These are phyloP conservation scores for Nematolebias whitei DNA, from an alignment of 2,113 vertebrate species.

Conservation along the genomic window DNA sequence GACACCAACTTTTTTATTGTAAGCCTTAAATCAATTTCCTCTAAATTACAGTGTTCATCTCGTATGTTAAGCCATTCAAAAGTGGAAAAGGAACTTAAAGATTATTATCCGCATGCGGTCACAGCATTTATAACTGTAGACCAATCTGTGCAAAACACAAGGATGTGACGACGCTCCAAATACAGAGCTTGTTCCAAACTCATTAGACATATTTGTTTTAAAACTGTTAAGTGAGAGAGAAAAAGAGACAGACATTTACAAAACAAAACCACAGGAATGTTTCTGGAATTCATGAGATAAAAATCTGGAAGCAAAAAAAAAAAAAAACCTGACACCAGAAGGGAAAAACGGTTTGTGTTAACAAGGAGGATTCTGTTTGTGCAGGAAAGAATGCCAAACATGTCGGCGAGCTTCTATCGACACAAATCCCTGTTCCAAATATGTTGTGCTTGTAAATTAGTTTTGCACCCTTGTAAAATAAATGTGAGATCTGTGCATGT, in stretches of 20 bases:
- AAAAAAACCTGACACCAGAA: not conserved
- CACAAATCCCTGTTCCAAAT: no score
- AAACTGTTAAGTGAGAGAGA: not conserved
- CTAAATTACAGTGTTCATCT: no score
- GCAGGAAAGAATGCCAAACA: constrained; percentile 18
- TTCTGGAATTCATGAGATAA: constrained; percentile 51
- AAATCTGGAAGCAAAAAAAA: constrained; percentile 6
- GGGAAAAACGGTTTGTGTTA: not conserved
- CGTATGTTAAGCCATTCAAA: no score
- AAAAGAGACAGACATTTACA: constrained; percentile 21
- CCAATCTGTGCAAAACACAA: not conserved
- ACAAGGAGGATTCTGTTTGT: constrained; percentile 42
- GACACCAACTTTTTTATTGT: no score
- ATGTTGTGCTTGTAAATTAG: no score
- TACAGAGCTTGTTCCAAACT: no score
- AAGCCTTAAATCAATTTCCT: no score
- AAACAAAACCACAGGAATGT: constrained; percentile 56
- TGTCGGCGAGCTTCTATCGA: constrained; percentile 1
- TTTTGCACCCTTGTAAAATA: no score
- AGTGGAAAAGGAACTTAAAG: no score
- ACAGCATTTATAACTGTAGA: not conserved
- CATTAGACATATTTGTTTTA: not conserved
- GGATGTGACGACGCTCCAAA: not conserved
- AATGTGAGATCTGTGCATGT: no score
- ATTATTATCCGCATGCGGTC: no score